Conservation (phyloP, 1,140 invertebrate genomes). For the Cydia strobilella region DNA sequence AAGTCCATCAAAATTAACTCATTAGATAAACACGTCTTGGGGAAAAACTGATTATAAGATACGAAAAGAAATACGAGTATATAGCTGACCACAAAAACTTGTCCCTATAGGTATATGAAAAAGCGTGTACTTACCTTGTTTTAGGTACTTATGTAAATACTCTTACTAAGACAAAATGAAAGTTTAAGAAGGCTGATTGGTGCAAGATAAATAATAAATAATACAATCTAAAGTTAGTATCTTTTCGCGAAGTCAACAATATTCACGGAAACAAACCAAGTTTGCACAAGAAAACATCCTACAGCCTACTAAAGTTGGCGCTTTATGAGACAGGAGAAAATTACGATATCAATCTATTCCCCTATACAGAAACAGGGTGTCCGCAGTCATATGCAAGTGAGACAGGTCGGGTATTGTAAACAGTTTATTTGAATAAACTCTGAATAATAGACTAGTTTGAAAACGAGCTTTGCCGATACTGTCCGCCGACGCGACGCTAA, state of each 20-base stretch:
- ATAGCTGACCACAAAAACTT: no score
- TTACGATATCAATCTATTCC: constrained; percentile 25
- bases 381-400: constrained; percentile 15
- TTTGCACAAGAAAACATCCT: neutral
- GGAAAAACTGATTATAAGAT: no score
- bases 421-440: constrained; percentile 35
- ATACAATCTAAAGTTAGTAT: neutral
- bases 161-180: no score
- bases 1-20: no score
- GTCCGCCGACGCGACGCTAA: constrained; percentile 34
- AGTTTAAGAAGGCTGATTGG: neutral
- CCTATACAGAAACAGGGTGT: constrained; percentile 27
- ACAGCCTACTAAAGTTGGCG: neutral
- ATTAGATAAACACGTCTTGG: no score
- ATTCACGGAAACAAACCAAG: neutral
- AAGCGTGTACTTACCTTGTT: no score
- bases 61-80: no score
- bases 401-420: constrained; percentile 28
- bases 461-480: constrained; percentile 31
- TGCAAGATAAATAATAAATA: neutral
- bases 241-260: neutral
- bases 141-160: no score
- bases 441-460: constrained; percentile 33
- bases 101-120: no score
- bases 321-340: constrained; percentile 18